Base-by-base conservation (phyloP, 35 echinoderm and acorn worm species). In the Lytechinus variegatus region DNA sequence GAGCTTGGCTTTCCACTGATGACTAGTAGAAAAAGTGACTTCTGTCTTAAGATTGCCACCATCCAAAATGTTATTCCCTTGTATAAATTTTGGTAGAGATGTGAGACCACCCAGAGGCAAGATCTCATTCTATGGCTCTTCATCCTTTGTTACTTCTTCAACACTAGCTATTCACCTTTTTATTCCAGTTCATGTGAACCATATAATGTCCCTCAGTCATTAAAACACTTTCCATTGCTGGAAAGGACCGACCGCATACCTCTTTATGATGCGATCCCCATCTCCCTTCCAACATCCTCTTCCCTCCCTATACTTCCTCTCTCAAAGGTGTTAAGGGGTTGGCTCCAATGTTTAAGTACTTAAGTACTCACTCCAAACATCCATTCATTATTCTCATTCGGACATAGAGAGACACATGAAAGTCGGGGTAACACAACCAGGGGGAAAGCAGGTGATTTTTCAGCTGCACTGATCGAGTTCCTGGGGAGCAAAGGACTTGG, bases 341-440 rank as follows among this genome's bases (percentile, higher is more conserved):
- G 66, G 66, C 66, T 79, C 66, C 14, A 79, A 79, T 79, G 66
- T 79, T 58, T 79, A 24, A 79, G 66, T 16, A 79, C 66, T 58
- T 79, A 24, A 79, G 66, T 16, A 79, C 66, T 79, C 66, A 79
- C 66, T 79, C 66, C 66, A 79, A 79, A n/a, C 66, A 79, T 79
- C 21, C 66, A 79, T 79, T 79, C 66, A 79, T 79, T 79, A 79
- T 79, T 79, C 66, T 79, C 66, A 24, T 7, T 79, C 12, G 66
- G 66, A 79, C 66, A 72, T 72, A 72, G 61, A 72, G 19, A 13
- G 16, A 72, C 14, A 72, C 61, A 79, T 79, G 66, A 79, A 79
- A 79, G 14, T 79, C 5, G 66, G 66, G 66, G 66, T 79, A 79
- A 79, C n/a, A 79, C 66, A n/a, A 79, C 66, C 66, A 16, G 19